These are phyloP conservation scores for Serrognathus titanus DNA, from an alignment of 2,888 invertebrate genomes.

Conservation along the genomic window DNA sequence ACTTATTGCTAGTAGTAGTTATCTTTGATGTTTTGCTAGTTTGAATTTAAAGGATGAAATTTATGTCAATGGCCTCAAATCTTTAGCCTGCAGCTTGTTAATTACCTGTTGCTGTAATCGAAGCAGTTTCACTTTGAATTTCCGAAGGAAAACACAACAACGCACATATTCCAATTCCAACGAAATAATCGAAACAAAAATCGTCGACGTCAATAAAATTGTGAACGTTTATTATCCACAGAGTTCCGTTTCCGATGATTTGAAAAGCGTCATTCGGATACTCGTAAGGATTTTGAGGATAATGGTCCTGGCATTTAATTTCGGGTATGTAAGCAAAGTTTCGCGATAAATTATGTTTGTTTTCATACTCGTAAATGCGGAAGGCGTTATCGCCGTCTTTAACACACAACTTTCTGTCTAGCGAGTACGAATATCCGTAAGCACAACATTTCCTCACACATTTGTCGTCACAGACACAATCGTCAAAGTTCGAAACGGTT, in stretches of 20 bases:
- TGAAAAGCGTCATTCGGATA: constrained; percentile 3
- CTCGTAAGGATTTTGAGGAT: constrained; percentile 8
- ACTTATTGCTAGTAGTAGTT: no score
- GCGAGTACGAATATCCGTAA: constrained; percentile 10
- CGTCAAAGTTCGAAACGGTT: neutral
- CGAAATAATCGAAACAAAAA: constrained; percentile 17
- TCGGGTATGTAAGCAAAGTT: constrained; percentile 10
- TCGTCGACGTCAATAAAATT: neutral
- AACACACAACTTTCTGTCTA: constrained; percentile 5
- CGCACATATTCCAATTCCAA: constrained; percentile 11
- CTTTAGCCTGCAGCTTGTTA: no score
- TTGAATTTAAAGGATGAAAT: no score
- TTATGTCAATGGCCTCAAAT: no score
- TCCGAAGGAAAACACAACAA: constrained; percentile 12
- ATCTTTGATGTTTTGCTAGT: no score
- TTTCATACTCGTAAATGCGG: constrained; percentile 3
- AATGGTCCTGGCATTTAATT: constrained; percentile 6
- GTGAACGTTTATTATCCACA: neutral
- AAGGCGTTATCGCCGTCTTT: constrained; percentile 6
- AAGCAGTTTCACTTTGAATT: no score
- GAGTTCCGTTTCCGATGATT: constrained; percentile 2
- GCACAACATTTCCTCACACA: constrained; percentile 15
- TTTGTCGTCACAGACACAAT: constrained; percentile 8
- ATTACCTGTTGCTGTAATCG: no score
- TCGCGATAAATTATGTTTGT: neutral